Conservation (phyloP, 2,797 vertebrate genomes). For the Odontamblyopus rebecca region DNA sequence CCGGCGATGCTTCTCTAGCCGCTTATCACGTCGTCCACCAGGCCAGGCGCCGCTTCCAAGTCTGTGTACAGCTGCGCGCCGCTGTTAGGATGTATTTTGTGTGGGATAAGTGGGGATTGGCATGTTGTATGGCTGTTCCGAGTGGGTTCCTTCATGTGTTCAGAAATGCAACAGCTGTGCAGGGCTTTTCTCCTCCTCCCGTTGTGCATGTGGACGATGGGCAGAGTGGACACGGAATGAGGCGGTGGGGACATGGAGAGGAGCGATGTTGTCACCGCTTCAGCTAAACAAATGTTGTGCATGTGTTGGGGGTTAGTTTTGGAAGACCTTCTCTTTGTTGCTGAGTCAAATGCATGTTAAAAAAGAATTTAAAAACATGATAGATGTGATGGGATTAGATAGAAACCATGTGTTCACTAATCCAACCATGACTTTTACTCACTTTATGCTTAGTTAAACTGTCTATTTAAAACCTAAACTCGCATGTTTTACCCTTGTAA, state of each 20-base stretch:
- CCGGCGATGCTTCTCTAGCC: slow-evolving; percentile 43
- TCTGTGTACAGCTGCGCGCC: slow-evolving; percentile 64
- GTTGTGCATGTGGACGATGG: slow-evolving; percentile 29
- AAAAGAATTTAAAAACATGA: neutral
- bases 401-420: neutral
- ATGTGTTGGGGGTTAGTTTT: slow-evolving; percentile 69
- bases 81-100: slow-evolving; percentile 59
- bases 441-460: neutral
- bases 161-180: slow-evolving; percentile 72
- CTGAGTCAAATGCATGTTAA: neutral
- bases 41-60: slow-evolving; percentile 60
- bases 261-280: slow-evolving; percentile 37
- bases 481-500: too few relatives aligned
- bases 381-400: neutral
- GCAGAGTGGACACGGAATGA: slow-evolving; percentile 45
- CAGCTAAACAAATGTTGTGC: slow-evolving; percentile 75
- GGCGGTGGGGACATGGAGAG: slow-evolving; percentile 35
- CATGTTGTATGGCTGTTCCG: slow-evolving; percentile 56
- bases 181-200: slow-evolving; percentile 56
- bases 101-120: slow-evolving; percentile 70
- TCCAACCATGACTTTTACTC: neutral
- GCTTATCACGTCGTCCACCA: slow-evolving; percentile 62
- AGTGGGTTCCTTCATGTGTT: slow-evolving; percentile 69
- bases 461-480: too few relatives aligned
- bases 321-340: neutral